Percentiles rank a stretch among this genome's conserved stretches.
Evolutionary conservation across 2,888 invertebrate genomes (phyloP).

Genomic region (Cryptophagus acutangulus): DNA sequence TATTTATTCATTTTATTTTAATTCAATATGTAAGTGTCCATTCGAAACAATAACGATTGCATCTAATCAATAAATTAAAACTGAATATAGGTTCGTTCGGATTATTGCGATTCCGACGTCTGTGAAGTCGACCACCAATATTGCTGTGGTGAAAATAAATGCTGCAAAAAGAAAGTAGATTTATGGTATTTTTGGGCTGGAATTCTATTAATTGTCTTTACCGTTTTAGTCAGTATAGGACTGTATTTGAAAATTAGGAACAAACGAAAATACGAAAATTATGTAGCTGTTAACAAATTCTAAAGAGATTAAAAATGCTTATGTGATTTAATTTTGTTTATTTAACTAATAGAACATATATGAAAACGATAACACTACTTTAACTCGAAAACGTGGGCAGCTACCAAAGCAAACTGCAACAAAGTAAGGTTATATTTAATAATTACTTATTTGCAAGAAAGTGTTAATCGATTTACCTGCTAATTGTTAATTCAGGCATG

Average conservation of each 20-base stretch:
- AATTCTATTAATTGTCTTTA: conserved; percentile 34
- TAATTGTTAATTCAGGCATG: conserved; percentile 57
- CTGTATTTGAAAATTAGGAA: conserved; percentile 24
- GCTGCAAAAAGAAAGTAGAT: conserved; percentile 38
- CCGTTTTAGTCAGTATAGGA: conserved; percentile 26
- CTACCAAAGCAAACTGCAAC: conserved; percentile 49
- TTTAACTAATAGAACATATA: background rate
- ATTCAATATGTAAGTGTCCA: background rate
- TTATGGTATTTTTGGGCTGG: conserved; percentile 40
- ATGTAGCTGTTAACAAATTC: conserved; percentile 5
- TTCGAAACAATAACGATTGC: background rate
- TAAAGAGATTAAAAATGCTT: too few species aligned
- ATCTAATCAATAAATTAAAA: too few species aligned
- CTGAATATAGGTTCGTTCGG: conserved; percentile 25
- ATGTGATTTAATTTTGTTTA: conserved; percentile 2
- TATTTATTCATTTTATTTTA: background rate
- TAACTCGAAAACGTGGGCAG: background rate
- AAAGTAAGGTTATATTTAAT: conserved; percentile 19
- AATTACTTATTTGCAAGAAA: background rate
- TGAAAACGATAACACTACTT: background rate
- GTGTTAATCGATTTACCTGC: conserved; percentile 48
- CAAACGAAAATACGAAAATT: conserved; percentile 9
- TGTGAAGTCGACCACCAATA: conserved; percentile 40
- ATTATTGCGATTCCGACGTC: conserved; percentile 41
- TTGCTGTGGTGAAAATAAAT: conserved; percentile 43